Evolutionary conservation across 2,888 invertebrate genomes (phyloP).

Genomic region (Germaria angustata): DNA sequence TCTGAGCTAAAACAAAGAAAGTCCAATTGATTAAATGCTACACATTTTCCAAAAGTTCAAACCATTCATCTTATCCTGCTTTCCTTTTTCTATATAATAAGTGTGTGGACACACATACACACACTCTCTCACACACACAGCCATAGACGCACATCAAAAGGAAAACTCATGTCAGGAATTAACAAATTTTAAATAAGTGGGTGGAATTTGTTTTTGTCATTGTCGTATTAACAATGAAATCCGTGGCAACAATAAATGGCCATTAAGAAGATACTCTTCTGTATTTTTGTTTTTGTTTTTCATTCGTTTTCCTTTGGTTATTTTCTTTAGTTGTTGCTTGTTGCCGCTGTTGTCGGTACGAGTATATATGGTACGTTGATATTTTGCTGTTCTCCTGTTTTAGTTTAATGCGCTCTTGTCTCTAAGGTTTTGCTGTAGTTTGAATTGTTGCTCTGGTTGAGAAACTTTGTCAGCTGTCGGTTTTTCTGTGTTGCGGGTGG

Average conservation of each 20-base stretch:
- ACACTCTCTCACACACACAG: background rate
- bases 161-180: conserved; percentile 45
- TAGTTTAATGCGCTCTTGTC: conserved; percentile 19
- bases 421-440: conserved; percentile 18
- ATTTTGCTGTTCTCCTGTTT: conserved; percentile 29
- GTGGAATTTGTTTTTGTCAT: conserved; percentile 49
- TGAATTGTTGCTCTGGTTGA: conserved; percentile 49
- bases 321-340: conserved; percentile 36
- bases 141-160: background rate
- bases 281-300: conserved; percentile 30
- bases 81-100: background rate
- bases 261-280: conserved; percentile 72
- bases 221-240: conserved; percentile 70
- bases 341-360: background rate
- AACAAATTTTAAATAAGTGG: conserved; percentile 51
- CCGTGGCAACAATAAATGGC: conserved; percentile 77
- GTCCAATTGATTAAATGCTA: conserved; percentile 41
- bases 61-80: conserved; percentile 25
- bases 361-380: conserved; percentile 19
- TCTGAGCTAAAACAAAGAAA: conserved; percentile 38
- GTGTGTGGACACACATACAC: background rate
- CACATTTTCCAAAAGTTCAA: conserved; percentile 33
- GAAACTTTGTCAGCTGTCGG: conserved; percentile 61
- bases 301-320: conserved; percentile 6
- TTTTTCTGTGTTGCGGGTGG: conserved; percentile 54